Evolutionary conservation across 2,113 vertebrate species (phyloP).

Genomic region (Spea bombifrons): DNA sequence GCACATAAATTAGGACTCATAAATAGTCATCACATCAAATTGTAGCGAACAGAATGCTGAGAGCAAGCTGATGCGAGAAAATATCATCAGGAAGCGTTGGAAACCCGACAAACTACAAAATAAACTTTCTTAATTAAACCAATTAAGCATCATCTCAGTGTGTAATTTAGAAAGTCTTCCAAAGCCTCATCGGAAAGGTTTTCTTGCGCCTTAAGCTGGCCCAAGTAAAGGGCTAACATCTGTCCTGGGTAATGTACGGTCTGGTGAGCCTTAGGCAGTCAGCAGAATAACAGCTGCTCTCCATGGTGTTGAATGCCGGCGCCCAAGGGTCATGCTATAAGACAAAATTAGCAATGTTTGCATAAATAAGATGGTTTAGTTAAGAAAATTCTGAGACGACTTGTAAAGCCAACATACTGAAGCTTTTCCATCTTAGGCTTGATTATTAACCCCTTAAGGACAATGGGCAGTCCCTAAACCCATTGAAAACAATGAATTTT

Average conservation of each 20-base stretch:
- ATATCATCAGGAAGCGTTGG: slow-evolving; percentile 71
- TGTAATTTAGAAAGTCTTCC: slow-evolving; percentile 81
- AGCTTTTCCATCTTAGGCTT: not conserved
- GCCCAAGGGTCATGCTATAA: slow-evolving; percentile 64
- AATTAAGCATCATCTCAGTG: slow-evolving; percentile 80
- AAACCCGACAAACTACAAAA: slow-evolving; percentile 79
- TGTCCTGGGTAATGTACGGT: slow-evolving; percentile 65
- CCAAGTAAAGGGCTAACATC: slow-evolving; percentile 71
- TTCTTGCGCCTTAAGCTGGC: slow-evolving; percentile 76
- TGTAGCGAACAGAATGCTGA: too few relatives aligned
- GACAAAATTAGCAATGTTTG: slow-evolving; percentile 56
- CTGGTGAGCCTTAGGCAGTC: slow-evolving; percentile 57
- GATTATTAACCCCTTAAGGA: too few relatives aligned
- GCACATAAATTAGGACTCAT: too few relatives aligned
- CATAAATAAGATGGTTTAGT: slow-evolving; percentile 47
- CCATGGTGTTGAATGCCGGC: slow-evolving; percentile 49
- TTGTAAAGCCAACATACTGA: not conserved
- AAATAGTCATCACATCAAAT: too few relatives aligned
- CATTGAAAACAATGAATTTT: too few relatives aligned
- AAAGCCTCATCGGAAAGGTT: slow-evolving; percentile 75
- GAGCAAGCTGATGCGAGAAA: not conserved
- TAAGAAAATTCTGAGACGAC: slow-evolving; percentile 49
- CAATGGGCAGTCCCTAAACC: too few relatives aligned
- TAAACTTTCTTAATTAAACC: slow-evolving; percentile 85
- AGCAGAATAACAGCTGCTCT: slow-evolving; percentile 57